A percentile compares a stretch with the other conserved stretches of the same genome.
Evolutionary conservation across 2,113 vertebrate species (phyloP).

Genomic region (Kryptolebias marmoratus): DNA sequence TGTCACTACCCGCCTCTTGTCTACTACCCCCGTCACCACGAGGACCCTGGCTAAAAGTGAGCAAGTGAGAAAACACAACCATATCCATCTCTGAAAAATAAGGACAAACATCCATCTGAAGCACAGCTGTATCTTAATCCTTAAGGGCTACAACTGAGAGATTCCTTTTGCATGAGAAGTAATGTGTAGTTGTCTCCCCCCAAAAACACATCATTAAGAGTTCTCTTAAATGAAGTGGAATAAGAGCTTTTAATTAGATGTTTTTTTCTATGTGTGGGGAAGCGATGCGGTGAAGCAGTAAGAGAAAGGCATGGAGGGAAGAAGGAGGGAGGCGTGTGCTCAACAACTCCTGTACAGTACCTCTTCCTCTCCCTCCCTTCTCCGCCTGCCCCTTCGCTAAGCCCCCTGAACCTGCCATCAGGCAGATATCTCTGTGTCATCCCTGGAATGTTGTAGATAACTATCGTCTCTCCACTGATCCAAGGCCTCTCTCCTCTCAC

Average conservation of each 20-base stretch:
- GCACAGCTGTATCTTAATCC: constrained; percentile 78
- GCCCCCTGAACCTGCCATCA: constrained; percentile 75
- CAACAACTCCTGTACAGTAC: constrained; percentile 65
- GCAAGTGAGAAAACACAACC: constrained; percentile 44
- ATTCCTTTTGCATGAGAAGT: constrained; percentile 76
- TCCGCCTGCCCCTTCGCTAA: constrained; percentile 56
- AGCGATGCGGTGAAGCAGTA: constrained; percentile 76
- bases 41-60: constrained; percentile 51
- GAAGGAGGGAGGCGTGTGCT: constrained; percentile 51
- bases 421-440: constrained; percentile 85
- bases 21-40: constrained; percentile 35
- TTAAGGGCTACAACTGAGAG: constrained; percentile 64
- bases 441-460: constrained; percentile 93
- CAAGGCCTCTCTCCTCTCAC: constrained; percentile 78
- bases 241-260: constrained; percentile 83
- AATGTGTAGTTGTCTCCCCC: constrained; percentile 77
- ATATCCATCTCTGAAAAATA: constrained; percentile 43
- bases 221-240: constrained; percentile 85
- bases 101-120: constrained; percentile 57
- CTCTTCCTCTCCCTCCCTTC: constrained; percentile 52
- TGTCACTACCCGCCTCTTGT: constrained; percentile 58
- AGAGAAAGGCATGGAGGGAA: constrained; percentile 63
- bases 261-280: constrained; percentile 68
- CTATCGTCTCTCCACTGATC: constrained; percentile 87
- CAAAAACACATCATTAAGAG: constrained; percentile 81